Conservation (phyloP, 2,888 invertebrate species). For the Parascotia fuliginaria region DNA sequence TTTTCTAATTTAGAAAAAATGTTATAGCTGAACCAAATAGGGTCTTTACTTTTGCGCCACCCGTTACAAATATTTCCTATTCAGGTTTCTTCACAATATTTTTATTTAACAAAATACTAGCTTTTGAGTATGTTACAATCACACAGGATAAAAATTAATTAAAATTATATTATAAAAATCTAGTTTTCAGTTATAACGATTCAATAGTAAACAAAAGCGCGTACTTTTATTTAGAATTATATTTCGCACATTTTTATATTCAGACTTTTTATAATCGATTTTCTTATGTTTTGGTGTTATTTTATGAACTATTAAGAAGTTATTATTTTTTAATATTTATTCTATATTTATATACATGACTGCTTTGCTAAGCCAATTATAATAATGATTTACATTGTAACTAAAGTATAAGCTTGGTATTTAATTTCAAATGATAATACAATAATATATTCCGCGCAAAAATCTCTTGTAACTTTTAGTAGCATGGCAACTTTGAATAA, state of each 20-base stretch:
- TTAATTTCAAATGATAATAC: conserved; percentile 38
- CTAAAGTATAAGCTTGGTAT: conserved; percentile 35
- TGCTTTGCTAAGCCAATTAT: conserved; percentile 30
- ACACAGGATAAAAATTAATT: too few relatives aligned
- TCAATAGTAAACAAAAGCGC: conserved; percentile 10
- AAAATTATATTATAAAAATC: conserved; percentile 2
- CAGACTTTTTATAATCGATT: conserved; percentile 9
- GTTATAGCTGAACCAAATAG: too few relatives aligned
- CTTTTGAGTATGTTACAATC: too few relatives aligned
- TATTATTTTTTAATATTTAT: conserved; percentile 2
- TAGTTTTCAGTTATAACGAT: background rate
- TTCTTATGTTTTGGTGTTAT: conserved; percentile 13
- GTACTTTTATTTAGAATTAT: background rate
- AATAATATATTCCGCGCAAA: conserved; percentile 38
- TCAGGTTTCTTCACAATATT: too few relatives aligned
- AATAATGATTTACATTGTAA: conserved; percentile 29
- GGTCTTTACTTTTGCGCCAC: too few relatives aligned
- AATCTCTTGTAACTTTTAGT: conserved; percentile 29
- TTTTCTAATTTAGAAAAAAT: too few relatives aligned
- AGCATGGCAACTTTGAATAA: conserved; percentile 19
- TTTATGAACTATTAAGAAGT: conserved; percentile 7
- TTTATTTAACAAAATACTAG: too few relatives aligned
- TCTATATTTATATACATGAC: conserved; percentile 34
- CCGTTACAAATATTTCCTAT: too few relatives aligned
- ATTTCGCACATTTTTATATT: conserved; percentile 14